Evolutionary conservation across 2,888 invertebrate genomes (phyloP).

Genomic region (Malthinus flaveolus): DNA sequence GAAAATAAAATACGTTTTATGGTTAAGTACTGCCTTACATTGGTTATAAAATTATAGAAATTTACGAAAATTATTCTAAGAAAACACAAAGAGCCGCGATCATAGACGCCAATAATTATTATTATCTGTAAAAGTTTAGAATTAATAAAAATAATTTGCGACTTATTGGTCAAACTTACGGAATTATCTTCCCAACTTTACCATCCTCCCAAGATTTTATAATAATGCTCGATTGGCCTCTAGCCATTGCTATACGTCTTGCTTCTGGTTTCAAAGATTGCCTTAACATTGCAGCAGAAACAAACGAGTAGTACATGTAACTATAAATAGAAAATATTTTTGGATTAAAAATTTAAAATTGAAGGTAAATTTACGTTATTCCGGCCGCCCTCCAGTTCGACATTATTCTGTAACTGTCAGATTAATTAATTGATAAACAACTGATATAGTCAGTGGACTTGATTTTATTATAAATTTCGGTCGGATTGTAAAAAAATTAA

Average conservation of each 20-base stretch:
- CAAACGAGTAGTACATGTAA: conserved; percentile 41
- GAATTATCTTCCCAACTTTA: conserved; percentile 13
- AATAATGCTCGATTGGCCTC: conserved; percentile 33
- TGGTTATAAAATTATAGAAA: too few relatives aligned
- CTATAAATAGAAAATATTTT: conserved; percentile 27
- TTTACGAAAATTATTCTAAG: too few relatives aligned
- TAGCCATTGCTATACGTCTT: conserved; percentile 25
- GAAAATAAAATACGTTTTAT: too few relatives aligned
- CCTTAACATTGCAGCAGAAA: conserved; percentile 40
- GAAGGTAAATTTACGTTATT: conserved; percentile 25
- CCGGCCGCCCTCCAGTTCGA: conserved; percentile 28
- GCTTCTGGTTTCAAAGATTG: conserved; percentile 38
- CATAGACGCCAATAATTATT: too few relatives aligned
- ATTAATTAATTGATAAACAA: too few relatives aligned
- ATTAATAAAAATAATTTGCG: too few relatives aligned
- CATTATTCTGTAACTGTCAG: background rate
- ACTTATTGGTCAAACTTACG: too few relatives aligned
- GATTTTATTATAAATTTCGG: background rate
- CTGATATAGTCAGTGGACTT: background rate
- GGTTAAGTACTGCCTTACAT: too few relatives aligned
- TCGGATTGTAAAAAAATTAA: conserved; percentile 13
- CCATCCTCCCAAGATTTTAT: conserved; percentile 33
- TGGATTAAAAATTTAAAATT: background rate
- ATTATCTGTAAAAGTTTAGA: too few relatives aligned
- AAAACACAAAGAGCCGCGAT: too few relatives aligned